Evolutionary conservation across 1,140 invertebrate species (phyloP).

Genomic region (Phocides pigmalion): DNA sequence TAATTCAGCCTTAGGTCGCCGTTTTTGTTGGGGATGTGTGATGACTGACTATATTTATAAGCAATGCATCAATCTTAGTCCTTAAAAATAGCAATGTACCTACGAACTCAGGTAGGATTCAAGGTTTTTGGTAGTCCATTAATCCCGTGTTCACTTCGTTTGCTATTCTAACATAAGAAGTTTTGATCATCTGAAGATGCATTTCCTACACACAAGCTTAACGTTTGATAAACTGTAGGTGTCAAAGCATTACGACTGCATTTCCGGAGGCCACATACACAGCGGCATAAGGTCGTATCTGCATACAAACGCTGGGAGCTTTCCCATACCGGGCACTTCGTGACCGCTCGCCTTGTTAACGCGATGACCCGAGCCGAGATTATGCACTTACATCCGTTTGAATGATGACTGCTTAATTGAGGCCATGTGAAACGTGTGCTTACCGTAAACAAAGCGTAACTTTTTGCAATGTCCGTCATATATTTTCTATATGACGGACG

Average conservation of each 20-base stretch:
- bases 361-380: constrained; percentile 70
- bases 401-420: constrained; percentile 77
- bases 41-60: too few species aligned
- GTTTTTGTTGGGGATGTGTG: too few species aligned
- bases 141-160: too few species aligned
- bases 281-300: constrained; percentile 60
- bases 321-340: constrained; percentile 77
- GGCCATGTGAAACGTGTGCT: constrained; percentile 72
- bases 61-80: too few species aligned
- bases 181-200: constrained; percentile 14
- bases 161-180: too few species aligned
- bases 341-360: constrained; percentile 74
- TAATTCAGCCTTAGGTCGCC: too few species aligned
- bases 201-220: constrained; percentile 15
- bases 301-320: constrained; percentile 73
- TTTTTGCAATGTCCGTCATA: constrained; percentile 47
- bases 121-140: too few species aligned
- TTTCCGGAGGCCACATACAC: constrained; percentile 43
- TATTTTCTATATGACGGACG: background rate
- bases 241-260: constrained; percentile 34
- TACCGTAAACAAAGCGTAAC: constrained; percentile 54
- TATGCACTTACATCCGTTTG: constrained; percentile 76
- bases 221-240: constrained; percentile 29
- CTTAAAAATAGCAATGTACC: too few species aligned
- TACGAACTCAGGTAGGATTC: too few species aligned